These are phyloP conservation scores for Galerucella pusilla DNA, from an alignment of 2,888 invertebrate genomes.

Conservation along the genomic window DNA sequence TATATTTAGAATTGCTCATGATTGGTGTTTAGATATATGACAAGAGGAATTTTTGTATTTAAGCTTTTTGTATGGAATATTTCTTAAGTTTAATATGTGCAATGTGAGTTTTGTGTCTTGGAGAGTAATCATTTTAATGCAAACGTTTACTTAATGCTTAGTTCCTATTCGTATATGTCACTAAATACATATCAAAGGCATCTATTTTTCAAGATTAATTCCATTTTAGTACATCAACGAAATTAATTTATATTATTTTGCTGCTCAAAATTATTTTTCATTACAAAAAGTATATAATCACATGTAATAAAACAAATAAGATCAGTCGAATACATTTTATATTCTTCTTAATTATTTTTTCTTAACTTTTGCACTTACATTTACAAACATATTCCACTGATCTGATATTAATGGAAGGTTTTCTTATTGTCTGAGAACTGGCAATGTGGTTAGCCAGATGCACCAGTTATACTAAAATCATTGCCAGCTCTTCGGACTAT, in stretches of 20 bases:
- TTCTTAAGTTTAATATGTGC: neutral
- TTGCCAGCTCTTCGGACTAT: neutral
- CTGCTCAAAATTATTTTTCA: neutral
- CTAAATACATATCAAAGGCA: constrained; percentile 1
- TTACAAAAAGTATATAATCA: neutral
- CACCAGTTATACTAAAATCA: too few species aligned
- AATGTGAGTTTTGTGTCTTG: neutral
- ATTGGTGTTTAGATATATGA: neutral
- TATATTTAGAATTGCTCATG: constrained; percentile 13
- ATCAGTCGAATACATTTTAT: neutral
- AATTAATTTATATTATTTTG: neutral
- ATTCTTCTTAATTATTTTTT: neutral
- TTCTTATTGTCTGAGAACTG: neutral
- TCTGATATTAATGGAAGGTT: neutral
- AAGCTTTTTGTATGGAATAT: neutral
- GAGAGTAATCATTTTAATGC: constrained; percentile 8
- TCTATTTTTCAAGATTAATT: neutral
- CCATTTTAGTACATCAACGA: neutral
- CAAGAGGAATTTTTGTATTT: constrained; percentile 7
- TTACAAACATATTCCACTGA: neutral
- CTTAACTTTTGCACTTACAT: neutral
- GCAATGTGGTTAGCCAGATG: too few species aligned
- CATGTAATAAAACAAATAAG: neutral
- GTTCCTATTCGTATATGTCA: neutral
- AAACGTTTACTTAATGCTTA: constrained; percentile 10